A percentile compares a stretch with the other conserved stretches of the same genome.
These are phyloP conservation scores for Potorous gilbertii DNA, from an alignment of 2,797 vertebrate genomes.

Conservation along the genomic window DNA sequence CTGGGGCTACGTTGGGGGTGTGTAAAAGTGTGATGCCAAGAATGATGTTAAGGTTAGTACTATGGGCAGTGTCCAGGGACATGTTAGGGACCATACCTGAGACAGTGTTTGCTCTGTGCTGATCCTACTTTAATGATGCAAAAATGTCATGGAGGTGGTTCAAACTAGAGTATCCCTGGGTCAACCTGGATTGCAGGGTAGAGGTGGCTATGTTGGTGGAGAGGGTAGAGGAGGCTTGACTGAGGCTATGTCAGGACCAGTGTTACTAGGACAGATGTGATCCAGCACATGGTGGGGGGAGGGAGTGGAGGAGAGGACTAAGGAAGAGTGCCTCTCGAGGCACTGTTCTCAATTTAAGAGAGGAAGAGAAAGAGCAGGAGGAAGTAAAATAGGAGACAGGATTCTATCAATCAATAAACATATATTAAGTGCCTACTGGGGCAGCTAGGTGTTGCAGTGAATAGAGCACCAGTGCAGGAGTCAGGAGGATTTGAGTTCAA, in stretches of 20 bases:
- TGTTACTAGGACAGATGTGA: background rate
- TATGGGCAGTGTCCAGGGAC: background rate
- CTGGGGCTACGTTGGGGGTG: background rate
- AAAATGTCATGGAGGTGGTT: background rate
- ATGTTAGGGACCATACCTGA: background rate
- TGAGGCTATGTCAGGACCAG: background rate
- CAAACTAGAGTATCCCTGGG: background rate
- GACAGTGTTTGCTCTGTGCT: background rate
- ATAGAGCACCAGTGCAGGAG: no score
- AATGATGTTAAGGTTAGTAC: background rate
- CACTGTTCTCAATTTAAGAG: background rate
- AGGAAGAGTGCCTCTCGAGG: background rate
- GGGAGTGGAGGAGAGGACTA: background rate
- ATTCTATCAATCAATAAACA: background rate
- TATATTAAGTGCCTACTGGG: background rate
- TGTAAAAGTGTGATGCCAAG: background rate
- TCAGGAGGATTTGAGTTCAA: no score
- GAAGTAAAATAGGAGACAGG: background rate
- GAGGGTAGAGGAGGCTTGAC: background rate
- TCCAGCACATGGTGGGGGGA: background rate
- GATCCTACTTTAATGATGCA: background rate
- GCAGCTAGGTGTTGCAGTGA: no score
- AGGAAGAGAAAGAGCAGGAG: background rate
- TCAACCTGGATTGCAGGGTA: background rate
- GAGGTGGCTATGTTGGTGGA: background rate